Evolutionary conservation across 1,140 invertebrate species (phyloP), one percentile per base, ranked within the genome.

Genomic region (Neocloeon triangulifer): DNA sequence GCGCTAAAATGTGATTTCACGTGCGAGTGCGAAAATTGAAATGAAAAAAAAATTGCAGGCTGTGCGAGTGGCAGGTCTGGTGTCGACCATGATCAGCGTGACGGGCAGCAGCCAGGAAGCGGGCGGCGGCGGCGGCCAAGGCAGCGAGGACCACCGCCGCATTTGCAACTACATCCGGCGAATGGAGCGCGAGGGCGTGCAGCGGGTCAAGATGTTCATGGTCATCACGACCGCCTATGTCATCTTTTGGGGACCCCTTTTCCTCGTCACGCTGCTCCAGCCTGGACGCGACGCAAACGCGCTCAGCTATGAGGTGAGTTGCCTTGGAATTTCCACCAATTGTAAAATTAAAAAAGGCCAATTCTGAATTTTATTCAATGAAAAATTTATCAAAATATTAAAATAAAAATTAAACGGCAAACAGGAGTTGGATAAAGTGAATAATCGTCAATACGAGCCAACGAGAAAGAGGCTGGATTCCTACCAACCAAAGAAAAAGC

Each of bases 181-280:
- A 38, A 72, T 80, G 53, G 77, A 80, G 48, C 56, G 66, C 12
- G 76, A 81, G 41, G 73, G 70, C 14, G 73, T 73, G 28, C 70
- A 75, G 39, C 56, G 72, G 21, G 73, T 78, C 7, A 73, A 79
- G 50, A 81, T 81, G 74, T 82, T 82, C 52, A 62, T 79, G 17
- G 69, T 79, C 33, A 81, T 85, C 48, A 78, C 77, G 0, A 66
- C 73, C 0, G 75, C 76, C 4, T 88, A 84, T 46, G 62, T 82
- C 12, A 58, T 85, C 19, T 84, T 82, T 53, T 88, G 81, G 80
- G 78, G 79, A 37, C 81, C 81, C 14, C 55, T 88, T 35, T 86
- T 85, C 53, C 67, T 82, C 32, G 73, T 85, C 33, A 85, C 73
- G 0, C 50, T 78, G 23, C 62, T 74, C 13, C 66, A 74, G 48